Base-by-base conservation (phyloP, 2,888 invertebrate genomes). In the Acanthacorydalis orientalis region DNA sequence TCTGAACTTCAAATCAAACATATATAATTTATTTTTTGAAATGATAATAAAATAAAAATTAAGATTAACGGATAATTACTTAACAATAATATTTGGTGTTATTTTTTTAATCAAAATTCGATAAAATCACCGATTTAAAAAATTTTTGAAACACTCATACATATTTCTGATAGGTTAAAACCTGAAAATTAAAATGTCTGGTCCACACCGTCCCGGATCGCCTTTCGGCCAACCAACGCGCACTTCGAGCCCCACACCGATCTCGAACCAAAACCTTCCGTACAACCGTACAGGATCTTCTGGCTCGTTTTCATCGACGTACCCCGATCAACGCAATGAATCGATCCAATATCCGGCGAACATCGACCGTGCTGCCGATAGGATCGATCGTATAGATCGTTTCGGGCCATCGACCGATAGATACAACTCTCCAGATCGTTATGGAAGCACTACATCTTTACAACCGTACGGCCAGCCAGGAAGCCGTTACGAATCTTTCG, bases 171-270 rank as follows among this genome's bases (percentile, higher is more conserved):
- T 23, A 23, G 23, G 23, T 23, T 23, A 6, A 23, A 23, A 23
- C 6, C 23, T 6, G 6, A 4, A 2, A 23, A 4, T 23, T 23
- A 23, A 6, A 23, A 47, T 47, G 47, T 32, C 47, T 16, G 47
- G 32, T n/a, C 47, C 47, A 33, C 47, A 47, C 12, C 47, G 47
- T 34, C 47, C 47, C 23, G 31, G 43, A n/a, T 47, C 47, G 1
- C 47, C 47, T 23, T 47, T 47, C 16, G 47, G 42, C 9, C 47
- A 47, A 37, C 47, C 47, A 14, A 16, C 46, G 16, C 38, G 47
- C 15, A 47, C 47, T 7, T 42, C 47, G 23, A 47, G 47, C 35
- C 47, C 47, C 7, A 47, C 47, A 23, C 47, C 47, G 14, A 43
- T 47, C 9, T 47, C 47, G 3, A 47, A 11, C 10, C 47, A 47